Conservation (phyloP, 1,140 invertebrate species). For the Conopomorpha cramerella region DNA sequence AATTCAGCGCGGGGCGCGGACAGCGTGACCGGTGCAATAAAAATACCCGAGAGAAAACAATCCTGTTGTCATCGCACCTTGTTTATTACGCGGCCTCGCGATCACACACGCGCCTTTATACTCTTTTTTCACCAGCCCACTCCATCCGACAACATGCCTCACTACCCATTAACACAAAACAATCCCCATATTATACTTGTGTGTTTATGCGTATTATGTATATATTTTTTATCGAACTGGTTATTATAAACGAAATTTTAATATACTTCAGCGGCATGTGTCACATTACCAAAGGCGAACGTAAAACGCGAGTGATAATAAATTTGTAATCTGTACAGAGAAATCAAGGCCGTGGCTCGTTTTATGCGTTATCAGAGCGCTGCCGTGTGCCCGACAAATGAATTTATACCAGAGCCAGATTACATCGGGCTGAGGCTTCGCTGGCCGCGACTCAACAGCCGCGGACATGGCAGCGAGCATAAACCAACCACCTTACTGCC, state of each 20-base stretch:
- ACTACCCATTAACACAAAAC: too few relatives aligned
- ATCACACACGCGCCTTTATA: slow-evolving; percentile 28
- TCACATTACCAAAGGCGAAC: too few relatives aligned
- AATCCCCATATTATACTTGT: too few relatives aligned
- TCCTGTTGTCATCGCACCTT: slow-evolving; percentile 32
- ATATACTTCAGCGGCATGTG: too few relatives aligned
- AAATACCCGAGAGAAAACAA: slow-evolving; percentile 29
- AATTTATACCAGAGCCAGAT: slow-evolving; percentile 32
- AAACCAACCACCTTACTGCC: slow-evolving; percentile 49
- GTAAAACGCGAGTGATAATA: too few relatives aligned
- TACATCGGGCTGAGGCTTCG: too few relatives aligned
- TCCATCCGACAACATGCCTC: too few relatives aligned
- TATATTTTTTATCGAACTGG: too few relatives aligned
- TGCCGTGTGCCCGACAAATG: slow-evolving; percentile 34
- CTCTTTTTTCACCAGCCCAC: too few relatives aligned
- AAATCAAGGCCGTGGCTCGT: slow-evolving; percentile 41
- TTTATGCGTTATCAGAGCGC: slow-evolving; percentile 34
- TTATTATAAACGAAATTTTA: too few relatives aligned
- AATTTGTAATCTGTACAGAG: slow-evolving; percentile 12
- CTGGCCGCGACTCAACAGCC: slow-evolving; percentile 5
- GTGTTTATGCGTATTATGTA: too few relatives aligned
- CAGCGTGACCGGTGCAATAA: slow-evolving; percentile 16
- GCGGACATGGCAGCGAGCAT: slow-evolving; percentile 16
- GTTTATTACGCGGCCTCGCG: slow-evolving; percentile 21
- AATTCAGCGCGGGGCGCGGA: slow-evolving; percentile 11